Evolutionary conservation across 2,888 invertebrate species (phyloP).

Genomic region (Mythimna ferrago): DNA sequence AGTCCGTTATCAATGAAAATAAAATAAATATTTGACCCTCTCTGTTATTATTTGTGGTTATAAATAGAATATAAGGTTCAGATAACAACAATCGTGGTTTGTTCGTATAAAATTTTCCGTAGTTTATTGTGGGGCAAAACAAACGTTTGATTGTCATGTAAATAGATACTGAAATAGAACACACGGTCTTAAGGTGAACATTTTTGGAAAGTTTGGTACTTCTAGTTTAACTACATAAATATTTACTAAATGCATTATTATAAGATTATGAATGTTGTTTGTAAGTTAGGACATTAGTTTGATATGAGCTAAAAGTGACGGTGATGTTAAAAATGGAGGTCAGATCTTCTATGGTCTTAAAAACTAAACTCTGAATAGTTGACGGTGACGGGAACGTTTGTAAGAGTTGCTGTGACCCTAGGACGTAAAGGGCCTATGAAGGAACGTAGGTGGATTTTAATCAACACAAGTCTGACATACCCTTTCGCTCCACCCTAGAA

Average conservation of each 20-base stretch:
- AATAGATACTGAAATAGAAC: constrained; percentile 28
- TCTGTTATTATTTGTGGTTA: constrained; percentile 61
- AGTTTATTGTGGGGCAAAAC: constrained; percentile 44
- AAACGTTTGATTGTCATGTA: constrained; percentile 38
- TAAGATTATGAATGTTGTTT: not conserved
- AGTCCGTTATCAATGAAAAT: constrained; percentile 56
- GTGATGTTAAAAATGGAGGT: not conserved
- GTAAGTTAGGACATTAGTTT: not conserved
- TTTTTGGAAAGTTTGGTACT: constrained; percentile 45
- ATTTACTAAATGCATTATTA: not conserved
- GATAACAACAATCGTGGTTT: constrained; percentile 50
- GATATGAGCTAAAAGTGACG: not conserved
- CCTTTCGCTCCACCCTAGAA: no score
- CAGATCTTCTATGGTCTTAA: not conserved
- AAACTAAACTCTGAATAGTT: not conserved
- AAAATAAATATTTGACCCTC: constrained; percentile 66
- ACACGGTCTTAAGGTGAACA: constrained; percentile 18
- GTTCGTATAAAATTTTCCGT: constrained; percentile 53
- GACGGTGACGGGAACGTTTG: not conserved
- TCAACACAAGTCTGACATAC: no score
- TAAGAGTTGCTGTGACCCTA: no score
- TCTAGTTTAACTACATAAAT: not conserved
- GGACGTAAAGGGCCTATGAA: no score
- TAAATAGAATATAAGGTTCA: constrained; percentile 62
- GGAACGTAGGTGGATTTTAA: no score